These are phyloP conservation scores for Machimus atricapillus DNA, from an alignment of 2,888 invertebrate species.

Conservation along the genomic window DNA sequence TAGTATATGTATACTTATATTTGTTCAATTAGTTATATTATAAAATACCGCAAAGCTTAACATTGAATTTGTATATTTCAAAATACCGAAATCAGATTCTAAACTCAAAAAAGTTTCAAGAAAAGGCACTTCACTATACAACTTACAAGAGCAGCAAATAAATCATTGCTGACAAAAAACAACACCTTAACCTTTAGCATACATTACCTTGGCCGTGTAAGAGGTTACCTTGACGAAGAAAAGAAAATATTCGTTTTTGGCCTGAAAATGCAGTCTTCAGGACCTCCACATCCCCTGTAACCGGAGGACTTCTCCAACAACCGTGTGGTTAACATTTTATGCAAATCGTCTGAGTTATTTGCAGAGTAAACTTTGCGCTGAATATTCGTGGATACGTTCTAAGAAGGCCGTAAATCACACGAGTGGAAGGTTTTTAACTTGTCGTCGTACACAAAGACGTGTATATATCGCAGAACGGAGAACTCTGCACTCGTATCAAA, in stretches of 20 bases:
- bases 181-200: slow-evolving; percentile 3
- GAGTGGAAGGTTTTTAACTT: slow-evolving; percentile 8
- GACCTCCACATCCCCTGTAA: neutral
- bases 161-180: slow-evolving; percentile 11
- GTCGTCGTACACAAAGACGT: neutral
- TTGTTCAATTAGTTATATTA: no score
- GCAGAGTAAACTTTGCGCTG: slow-evolving; percentile 28
- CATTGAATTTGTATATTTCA: neutral
- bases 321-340: slow-evolving; percentile 38
- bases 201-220: neutral
- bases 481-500: neutral
- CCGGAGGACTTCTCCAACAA: neutral
- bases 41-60: neutral
- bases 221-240: neutral
- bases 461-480: neutral
- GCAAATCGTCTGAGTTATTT: slow-evolving; percentile 26
- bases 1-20: no score
- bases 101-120: neutral
- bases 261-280: neutral
- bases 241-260: neutral
- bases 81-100: neutral
- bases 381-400: slow-evolving; percentile 20
- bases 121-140: neutral
- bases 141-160: neutral
- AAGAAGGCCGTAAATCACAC: slow-evolving; percentile 23